A percentile compares a stretch with the other conserved stretches of the same genome.
These are phyloP conservation scores for Spizaetus ornatus DNA, from an alignment of 2,113 vertebrate genomes.

Conservation along the genomic window DNA sequence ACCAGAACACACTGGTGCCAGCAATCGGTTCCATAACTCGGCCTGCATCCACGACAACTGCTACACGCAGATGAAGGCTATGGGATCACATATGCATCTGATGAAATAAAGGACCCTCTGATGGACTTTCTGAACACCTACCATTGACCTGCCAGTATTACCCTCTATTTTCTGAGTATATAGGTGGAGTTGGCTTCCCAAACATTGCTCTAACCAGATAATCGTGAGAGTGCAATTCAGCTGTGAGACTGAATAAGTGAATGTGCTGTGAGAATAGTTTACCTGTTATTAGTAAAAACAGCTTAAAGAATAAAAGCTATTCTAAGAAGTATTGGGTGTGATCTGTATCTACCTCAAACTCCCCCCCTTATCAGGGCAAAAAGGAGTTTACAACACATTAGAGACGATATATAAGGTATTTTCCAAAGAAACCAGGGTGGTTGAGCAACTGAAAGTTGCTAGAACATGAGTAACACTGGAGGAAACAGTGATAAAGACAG, in stretches of 20 bases:
- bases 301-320: background rate
- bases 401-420: background rate
- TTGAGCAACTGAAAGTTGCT: background rate
- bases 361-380: background rate
- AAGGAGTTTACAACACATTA: background rate
- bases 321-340: background rate
- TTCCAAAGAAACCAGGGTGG: background rate
- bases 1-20: background rate
- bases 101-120: background rate
- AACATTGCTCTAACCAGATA: background rate
- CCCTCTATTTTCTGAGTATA: background rate
- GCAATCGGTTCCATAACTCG: fast-evolving
- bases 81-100: background rate
- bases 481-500: background rate
- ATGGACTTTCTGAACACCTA: background rate
- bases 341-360: background rate
- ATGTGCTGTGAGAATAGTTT: background rate
- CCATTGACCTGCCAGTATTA: background rate
- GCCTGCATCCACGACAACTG: background rate
- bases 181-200: background rate
- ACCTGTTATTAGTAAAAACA: background rate
- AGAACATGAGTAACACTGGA: background rate
- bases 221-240: background rate
- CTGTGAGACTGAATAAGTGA: background rate
- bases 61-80: background rate